Evolutionary conservation across 2,888 invertebrate genomes (phyloP).

Genomic region (Neoascia interrupta): DNA sequence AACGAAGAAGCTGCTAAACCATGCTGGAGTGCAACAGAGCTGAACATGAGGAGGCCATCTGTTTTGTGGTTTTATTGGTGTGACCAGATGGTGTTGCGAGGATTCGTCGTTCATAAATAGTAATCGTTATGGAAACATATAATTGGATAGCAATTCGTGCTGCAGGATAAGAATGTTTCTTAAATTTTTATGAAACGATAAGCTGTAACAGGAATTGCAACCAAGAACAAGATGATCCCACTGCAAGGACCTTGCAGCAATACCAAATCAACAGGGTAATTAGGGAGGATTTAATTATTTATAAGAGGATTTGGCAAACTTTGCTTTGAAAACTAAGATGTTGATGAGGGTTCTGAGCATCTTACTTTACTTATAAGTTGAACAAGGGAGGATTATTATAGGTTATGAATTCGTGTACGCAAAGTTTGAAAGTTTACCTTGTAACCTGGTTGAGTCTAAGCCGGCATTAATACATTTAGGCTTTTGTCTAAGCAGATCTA

Average conservation of each 20-base stretch:
- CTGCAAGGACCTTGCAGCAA: not conserved
- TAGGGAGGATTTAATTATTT: too few species aligned
- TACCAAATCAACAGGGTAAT: too few species aligned
- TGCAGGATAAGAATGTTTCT: not conserved
- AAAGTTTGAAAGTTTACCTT: too few species aligned
- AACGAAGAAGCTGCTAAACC: constrained; percentile 11
- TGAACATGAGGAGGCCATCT: constrained; percentile 40
- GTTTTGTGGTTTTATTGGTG: constrained; percentile 39
- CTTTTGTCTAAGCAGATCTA: too few species aligned
- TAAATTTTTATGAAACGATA: constrained; percentile 16
- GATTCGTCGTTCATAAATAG: not conserved
- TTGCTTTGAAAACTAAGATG: too few species aligned
- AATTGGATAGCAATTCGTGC: constrained; percentile 18
- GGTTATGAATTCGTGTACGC: too few species aligned
- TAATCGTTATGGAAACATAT: constrained; percentile 1
- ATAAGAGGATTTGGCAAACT: too few species aligned
- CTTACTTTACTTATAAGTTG: too few species aligned
- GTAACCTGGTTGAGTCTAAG: too few species aligned
- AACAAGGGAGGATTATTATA: too few species aligned
- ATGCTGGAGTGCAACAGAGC: not conserved
- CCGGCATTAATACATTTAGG: too few species aligned
- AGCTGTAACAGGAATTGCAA: not conserved
- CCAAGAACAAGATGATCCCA: not conserved
- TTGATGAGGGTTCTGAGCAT: too few species aligned
- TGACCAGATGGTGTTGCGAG: constrained; percentile 42